Conservation (phyloP, 1,140 invertebrate species). For the Antheraea mylitta region DNA sequence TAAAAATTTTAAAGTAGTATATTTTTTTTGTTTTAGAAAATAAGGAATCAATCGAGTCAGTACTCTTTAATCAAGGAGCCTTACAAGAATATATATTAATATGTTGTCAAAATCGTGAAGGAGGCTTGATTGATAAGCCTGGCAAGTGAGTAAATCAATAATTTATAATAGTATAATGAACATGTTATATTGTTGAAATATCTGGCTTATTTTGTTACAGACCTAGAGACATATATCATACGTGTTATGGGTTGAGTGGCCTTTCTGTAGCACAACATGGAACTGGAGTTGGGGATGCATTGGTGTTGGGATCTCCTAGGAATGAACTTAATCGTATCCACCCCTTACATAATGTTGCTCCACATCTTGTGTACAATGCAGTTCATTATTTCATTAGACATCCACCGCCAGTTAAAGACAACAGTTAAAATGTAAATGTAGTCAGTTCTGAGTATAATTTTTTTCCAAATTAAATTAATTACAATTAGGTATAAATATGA, state of each 20-base stretch:
- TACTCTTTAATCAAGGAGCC: slow-evolving; percentile 90
- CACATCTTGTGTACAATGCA: slow-evolving; percentile 71
- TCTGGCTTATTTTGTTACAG: slow-evolving; percentile 77
- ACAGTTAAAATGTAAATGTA: slow-evolving; percentile 38
- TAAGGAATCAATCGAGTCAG: slow-evolving; percentile 75
- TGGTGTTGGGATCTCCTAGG: slow-evolving; percentile 54
- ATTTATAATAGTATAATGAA: background rate
- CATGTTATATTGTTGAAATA: slow-evolving; percentile 2
- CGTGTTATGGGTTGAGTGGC: slow-evolving; percentile 97
- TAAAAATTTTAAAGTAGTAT: too few relatives aligned
- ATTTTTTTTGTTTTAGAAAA: slow-evolving; percentile 50
- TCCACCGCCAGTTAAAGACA: slow-evolving; percentile 63
- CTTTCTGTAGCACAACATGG: slow-evolving; percentile 95
- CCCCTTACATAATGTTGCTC: slow-evolving; percentile 72
- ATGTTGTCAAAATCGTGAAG: slow-evolving; percentile 93
- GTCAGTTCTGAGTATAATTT: too few relatives aligned
- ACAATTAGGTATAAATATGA: too few relatives aligned
- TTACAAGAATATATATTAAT: slow-evolving; percentile 97
- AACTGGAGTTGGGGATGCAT: slow-evolving; percentile 75
- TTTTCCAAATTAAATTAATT: too few relatives aligned
- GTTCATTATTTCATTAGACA: slow-evolving; percentile 70
- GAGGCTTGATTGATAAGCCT: slow-evolving; percentile 98
- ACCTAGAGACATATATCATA: slow-evolving; percentile 95
- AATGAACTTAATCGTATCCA: slow-evolving; percentile 73
- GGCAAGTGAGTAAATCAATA: slow-evolving; percentile 85